Base-by-base conservation (phyloP, 2,113 vertebrate species). In the Pithys albifrons region DNA sequence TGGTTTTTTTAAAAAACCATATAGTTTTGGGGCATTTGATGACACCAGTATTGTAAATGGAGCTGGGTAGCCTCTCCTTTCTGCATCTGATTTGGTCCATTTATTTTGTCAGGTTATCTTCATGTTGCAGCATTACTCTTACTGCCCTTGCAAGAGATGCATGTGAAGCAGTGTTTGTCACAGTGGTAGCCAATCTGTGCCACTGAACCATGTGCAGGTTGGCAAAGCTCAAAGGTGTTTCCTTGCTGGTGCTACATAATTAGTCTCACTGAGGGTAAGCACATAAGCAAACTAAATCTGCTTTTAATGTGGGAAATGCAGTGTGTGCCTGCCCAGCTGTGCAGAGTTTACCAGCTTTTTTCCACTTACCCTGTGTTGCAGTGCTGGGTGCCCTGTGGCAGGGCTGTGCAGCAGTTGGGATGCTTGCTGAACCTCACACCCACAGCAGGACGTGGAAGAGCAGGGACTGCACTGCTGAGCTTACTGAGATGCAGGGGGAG, bases 341-440 rank as follows among this genome's bases (percentile, higher is more conserved):
- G 7, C 10, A 29, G 70, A 45, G 31, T n/a, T 66, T 25, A 37
- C n/a, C 6, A 3, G 25, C 51, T 41, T 61, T 83, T 77, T 46
- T 29, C 84, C 58, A 9, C 70, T 31, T 43, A 1, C 12, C 12
- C 45, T 72, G 66, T 58, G 54, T 10, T 59, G 64, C 65, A 51
- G 46, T 29, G 33, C 75, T n/a, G 62, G 29, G 58, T 65, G 67
- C n/a, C 49, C 67, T 4, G 46, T 8, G 66, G 25, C 62, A 64
- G 25, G 45, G 66, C 43, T 17, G 28, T 19, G 71, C 14, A 4
- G 24, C 6, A 2, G 4, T 12, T 6, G 5, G 49, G 86, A 27
- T 55, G 83, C 62, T 78, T 1, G 0, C 6, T 8, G 29, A 18
- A 25, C 72, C 84, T 67, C 37, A 2, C 1, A 2, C 13, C n/a